A percentile compares a stretch with the other conserved stretches of the same genome.
Conservation (phyloP, 1,140 invertebrate genomes). For the Leguminivora glycinivorella region DNA sequence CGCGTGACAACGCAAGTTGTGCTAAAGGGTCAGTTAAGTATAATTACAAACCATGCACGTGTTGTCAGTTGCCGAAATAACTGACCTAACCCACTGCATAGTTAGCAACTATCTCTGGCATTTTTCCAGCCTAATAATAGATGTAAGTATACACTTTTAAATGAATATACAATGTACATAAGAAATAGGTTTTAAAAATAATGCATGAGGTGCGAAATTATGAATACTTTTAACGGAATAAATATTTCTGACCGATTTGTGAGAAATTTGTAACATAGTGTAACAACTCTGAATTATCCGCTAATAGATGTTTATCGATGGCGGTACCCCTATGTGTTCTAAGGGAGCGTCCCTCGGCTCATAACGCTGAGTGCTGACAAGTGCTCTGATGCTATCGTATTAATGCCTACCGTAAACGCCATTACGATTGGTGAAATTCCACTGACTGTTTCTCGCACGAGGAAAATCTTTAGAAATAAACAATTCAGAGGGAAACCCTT, state of each 20-base stretch:
- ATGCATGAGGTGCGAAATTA: slow-evolving; percentile 38
- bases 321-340: slow-evolving; percentile 25
- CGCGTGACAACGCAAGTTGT: too few relatives aligned
- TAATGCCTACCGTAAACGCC: slow-evolving; percentile 39
- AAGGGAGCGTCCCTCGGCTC: slow-evolving; percentile 38
- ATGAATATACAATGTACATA: too few relatives aligned
- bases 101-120: too few relatives aligned
- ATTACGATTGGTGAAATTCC: slow-evolving; percentile 5
- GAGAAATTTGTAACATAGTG: background rate
- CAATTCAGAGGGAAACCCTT: slow-evolving; percentile 4
- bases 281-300: background rate
- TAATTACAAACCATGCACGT: too few relatives aligned
- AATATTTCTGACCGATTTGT: background rate
- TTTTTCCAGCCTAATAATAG: too few relatives aligned
- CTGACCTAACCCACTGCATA: too few relatives aligned
- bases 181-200: too few relatives aligned
- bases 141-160: too few relatives aligned
- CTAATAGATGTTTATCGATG: slow-evolving; percentile 28
- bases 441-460: background rate
- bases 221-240: slow-evolving; percentile 5
- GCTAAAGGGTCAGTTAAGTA: too few relatives aligned
- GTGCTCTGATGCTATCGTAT: slow-evolving; percentile 59
- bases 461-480: background rate
- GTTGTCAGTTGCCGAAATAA: too few relatives aligned
- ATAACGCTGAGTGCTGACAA: slow-evolving; percentile 51